Base-by-base conservation (phyloP, 1,140 invertebrate species). In the Globodera ellingtonae region DNA sequence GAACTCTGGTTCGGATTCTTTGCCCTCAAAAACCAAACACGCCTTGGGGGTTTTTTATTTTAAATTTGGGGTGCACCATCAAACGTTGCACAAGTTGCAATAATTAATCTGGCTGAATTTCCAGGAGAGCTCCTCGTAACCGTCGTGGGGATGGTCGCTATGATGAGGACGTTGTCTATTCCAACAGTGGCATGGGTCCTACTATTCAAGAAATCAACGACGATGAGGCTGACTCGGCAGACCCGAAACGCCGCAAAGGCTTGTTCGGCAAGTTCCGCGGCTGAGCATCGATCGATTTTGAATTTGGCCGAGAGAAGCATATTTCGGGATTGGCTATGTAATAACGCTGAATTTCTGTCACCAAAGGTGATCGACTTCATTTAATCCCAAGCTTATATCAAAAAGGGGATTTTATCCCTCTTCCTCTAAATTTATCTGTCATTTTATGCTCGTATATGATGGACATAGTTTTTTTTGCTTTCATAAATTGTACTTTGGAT, bases 231-330 rank as follows among this genome's bases (percentile, higher is more conserved):
- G 83, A 85, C 8, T 50, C 21, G 21, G 47, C 48, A 18, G 47
- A 65, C 35, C 67, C 81, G 1, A 84, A 84, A 69, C 81, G 84
- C n/a, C 83, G 83, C 15, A 78, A 79, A 18, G 83, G 84, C 15
- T 18, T 84, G 18, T 84, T 86, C 46, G 83, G 83, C 56, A 85
- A 84, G 66, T 83, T 84, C 69, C 72, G 78, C 47, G n/a, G 78
- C 47, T 80, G 44, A 21, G 73, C 5, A 6, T 73, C 21, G 13
- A 62, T 10, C 56, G 5, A 18, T 4, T 62, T 62, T 18, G 56
- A 18, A 35, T 62, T 62, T 62, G 56, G 56, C 18, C 18, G 18
- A 44, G 44, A 21, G 50, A 65, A 66, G 67, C 10, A 6, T 21
- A 46, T 52, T n/a, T 62, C 18, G 13, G 10, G 18, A 62, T 15